Percentiles rank a stretch among this genome's conserved stretches.
Evolutionary conservation across 2,888 invertebrate species (phyloP).

Genomic region (Hemithea aestivaria): DNA sequence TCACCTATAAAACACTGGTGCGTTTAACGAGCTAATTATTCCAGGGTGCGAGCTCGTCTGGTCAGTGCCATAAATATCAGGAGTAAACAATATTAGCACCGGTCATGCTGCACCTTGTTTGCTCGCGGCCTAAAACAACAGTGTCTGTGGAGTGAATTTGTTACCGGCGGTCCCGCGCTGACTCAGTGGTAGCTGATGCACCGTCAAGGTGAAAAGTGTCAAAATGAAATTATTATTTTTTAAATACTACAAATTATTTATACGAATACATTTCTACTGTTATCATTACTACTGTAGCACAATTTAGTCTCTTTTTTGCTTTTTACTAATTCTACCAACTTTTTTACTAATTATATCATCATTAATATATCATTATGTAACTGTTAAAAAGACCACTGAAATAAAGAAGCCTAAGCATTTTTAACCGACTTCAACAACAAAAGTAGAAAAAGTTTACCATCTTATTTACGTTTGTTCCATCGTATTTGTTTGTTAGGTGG

Average conservation of each 20-base stretch:
- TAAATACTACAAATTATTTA: background rate
- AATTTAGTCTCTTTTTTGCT: no score
- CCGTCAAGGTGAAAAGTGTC: slow-evolving; percentile 31
- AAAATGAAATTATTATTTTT: background rate
- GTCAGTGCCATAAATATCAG: slow-evolving; percentile 71
- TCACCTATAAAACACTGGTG: slow-evolving; percentile 28
- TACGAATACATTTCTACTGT: background rate
- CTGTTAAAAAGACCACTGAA: no score
- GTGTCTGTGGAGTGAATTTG: slow-evolving; percentile 73
- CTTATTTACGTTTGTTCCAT: no score
- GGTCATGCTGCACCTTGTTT: slow-evolving; percentile 74
- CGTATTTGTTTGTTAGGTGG: no score
- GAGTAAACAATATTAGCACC: slow-evolving; percentile 72
- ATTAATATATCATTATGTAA: no score
- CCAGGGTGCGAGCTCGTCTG: slow-evolving; percentile 56
- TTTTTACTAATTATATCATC: no score
- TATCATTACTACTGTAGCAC: no score
- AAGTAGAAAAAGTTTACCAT: no score
- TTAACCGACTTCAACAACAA: no score
- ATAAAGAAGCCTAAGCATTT: no score
- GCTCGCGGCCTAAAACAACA: slow-evolving; percentile 75
- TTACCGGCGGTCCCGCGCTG: slow-evolving; percentile 60
- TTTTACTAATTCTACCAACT: no score
- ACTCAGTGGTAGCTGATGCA: slow-evolving; percentile 57
- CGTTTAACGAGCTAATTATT: slow-evolving; percentile 74